phyloP scores from a whole-genome alignment of 1,140 invertebrate species.

The Papilio machaon region DNA sequence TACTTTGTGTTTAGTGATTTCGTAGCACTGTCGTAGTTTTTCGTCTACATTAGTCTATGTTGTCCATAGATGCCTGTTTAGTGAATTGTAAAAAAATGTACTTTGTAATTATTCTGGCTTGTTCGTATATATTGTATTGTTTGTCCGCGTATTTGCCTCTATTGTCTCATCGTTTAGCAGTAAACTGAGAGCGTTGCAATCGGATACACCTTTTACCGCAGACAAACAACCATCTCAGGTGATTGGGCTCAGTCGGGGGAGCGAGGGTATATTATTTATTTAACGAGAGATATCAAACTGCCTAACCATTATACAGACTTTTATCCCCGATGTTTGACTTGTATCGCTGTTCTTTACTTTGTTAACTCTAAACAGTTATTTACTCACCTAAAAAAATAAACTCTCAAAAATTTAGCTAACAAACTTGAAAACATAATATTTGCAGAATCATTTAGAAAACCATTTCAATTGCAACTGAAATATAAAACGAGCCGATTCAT shows the following conservation, averaged over 20 bases:
- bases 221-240: constrained; percentile 56
- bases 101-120: not conserved
- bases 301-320: constrained; percentile 10
- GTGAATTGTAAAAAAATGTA: not conserved
- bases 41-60: not conserved
- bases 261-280: constrained; percentile 35
- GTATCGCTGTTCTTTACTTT: constrained; percentile 4
- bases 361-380: constrained; percentile 1
- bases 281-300: constrained; percentile 34
- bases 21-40: not conserved
- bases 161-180: constrained; percentile 44
- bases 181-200: constrained; percentile 43
- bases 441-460: not conserved
- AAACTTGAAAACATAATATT: constrained; percentile 11
- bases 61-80: not conserved
- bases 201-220: constrained; percentile 57
- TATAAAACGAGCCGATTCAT: not conserved
- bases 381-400: not conserved
- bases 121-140: not conserved
- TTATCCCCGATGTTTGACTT: constrained; percentile 25
- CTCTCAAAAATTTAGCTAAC: not conserved
- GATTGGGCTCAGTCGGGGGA: constrained; percentile 40
- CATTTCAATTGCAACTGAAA: not conserved
- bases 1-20: not conserved
- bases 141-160: constrained; percentile 34